These are phyloP conservation scores for Chrysina gloriosa DNA, from an alignment of 2,888 invertebrate genomes.

Conservation along the genomic window DNA sequence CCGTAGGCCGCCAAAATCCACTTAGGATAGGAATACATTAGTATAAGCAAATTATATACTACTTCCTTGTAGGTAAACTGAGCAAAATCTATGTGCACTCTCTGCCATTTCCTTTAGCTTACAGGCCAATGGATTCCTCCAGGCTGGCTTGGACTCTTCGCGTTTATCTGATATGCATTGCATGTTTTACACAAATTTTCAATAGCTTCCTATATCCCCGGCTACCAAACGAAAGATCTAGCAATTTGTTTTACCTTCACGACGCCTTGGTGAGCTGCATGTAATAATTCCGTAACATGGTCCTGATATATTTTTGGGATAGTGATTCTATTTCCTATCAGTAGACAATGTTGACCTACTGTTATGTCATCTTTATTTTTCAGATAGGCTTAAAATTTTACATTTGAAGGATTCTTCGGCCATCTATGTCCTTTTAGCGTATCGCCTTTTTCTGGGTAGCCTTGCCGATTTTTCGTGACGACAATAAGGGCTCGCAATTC, in stretches of 20 bases:
- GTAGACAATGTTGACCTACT: too few relatives aligned
- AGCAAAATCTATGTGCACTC: not conserved
- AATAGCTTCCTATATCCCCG: too few relatives aligned
- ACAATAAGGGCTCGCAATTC: too few relatives aligned
- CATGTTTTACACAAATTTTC: not conserved
- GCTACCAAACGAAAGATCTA: not conserved
- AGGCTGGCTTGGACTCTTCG: not conserved
- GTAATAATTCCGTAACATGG: not conserved
- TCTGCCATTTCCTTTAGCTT: not conserved
- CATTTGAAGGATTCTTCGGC: too few relatives aligned
- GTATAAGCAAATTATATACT: not conserved
- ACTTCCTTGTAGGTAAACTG: not conserved
- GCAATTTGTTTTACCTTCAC: not conserved
- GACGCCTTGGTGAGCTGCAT: not conserved
- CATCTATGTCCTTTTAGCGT: too few relatives aligned
- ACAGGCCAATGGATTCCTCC: too few relatives aligned
- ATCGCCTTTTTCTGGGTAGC: too few relatives aligned
- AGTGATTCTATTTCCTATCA: too few relatives aligned
- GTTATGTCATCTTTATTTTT: too few relatives aligned
- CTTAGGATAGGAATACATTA: not conserved
- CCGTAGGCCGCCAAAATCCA: not conserved
- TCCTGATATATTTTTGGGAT: too few relatives aligned
- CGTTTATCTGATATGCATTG: not conserved
- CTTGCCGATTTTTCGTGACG: too few relatives aligned
- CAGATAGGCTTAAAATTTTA: too few relatives aligned